Percentiles rank a stretch among this genome's conserved stretches.
phyloP scores from a whole-genome alignment of 1,140 invertebrate genomes.

The Drosophila sproati region DNA sequence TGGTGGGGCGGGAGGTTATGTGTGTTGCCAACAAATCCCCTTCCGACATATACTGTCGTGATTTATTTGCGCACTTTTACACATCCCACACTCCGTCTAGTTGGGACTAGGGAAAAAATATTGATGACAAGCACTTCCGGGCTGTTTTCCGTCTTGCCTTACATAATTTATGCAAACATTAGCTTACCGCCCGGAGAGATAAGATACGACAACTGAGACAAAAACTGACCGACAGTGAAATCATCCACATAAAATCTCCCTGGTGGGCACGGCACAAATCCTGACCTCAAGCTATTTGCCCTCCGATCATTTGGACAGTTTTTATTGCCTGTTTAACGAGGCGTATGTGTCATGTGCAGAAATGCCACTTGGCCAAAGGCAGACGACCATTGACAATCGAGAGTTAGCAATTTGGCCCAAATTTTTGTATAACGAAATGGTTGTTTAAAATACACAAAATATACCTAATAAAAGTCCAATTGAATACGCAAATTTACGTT shows the following conservation, averaged over 20 bases:
- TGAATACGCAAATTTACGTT: constrained; percentile 69
- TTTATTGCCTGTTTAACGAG: constrained; percentile 69
- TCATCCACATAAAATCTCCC: not conserved
- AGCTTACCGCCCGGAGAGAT: constrained; percentile 48
- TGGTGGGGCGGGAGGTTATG: not conserved
- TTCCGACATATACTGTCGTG: constrained; percentile 33
- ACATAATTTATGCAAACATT: constrained; percentile 83
- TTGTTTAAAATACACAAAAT: constrained; percentile 43
- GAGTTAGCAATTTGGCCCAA: constrained; percentile 14
- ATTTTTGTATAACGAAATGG: constrained; percentile 25
- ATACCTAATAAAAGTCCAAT: constrained; percentile 68
- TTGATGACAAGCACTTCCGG: constrained; percentile 81
- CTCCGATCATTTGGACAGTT: constrained; percentile 62
- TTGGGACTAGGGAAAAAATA: constrained; percentile 30
- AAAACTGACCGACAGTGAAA: constrained; percentile 57
- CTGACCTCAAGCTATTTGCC: constrained; percentile 50
- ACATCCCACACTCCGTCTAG: constrained; percentile 6
- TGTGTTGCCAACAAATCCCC: constrained; percentile 12
- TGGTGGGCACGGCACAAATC: constrained; percentile 31
- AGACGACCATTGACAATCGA: not conserved
- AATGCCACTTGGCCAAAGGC: constrained; percentile 5
- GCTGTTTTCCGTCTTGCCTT: constrained; percentile 50
- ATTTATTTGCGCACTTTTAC: constrained; percentile 62
- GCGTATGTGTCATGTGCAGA: constrained; percentile 68
- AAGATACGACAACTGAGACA: constrained; percentile 34